Evolutionary conservation across 2,888 invertebrate genomes (phyloP).

Genomic region (Creontiades dilutus): DNA sequence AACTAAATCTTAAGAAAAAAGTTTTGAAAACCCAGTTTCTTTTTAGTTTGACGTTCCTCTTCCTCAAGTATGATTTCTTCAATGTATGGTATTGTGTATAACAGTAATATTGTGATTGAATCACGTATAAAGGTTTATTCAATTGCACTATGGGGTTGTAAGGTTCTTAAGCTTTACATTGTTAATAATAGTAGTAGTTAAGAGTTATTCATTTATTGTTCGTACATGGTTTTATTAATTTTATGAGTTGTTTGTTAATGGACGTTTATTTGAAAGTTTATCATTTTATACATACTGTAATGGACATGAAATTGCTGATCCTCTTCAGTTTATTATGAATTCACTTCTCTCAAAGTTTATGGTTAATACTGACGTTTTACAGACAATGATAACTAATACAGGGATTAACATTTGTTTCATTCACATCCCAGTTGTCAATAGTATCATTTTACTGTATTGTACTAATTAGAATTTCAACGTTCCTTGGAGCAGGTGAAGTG

Average conservation of each 20-base stretch:
- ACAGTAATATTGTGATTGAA: neutral
- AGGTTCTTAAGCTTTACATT: constrained; percentile 13
- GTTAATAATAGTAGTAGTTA: neutral
- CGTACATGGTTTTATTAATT: neutral
- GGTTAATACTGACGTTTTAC: too few species aligned
- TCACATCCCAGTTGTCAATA: too few species aligned
- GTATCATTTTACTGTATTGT: too few species aligned
- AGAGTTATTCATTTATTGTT: constrained; percentile 18
- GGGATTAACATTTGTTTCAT: too few species aligned
- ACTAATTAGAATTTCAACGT: too few species aligned
- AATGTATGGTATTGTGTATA: neutral
- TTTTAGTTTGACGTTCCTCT: neutral
- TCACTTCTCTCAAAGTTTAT: too few species aligned
- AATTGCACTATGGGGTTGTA: constrained; percentile 9
- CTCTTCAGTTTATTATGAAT: too few species aligned
- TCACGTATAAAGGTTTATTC: neutral
- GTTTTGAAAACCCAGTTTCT: neutral
- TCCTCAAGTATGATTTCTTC: neutral
- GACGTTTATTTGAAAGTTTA: neutral
- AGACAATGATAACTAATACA: too few species aligned
- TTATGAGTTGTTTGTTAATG: neutral
- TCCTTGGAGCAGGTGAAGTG: too few species aligned
- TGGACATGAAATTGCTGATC: too few species aligned
- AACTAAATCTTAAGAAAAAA: too few species aligned
- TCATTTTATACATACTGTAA: too few species aligned